A percentile compares a stretch with the other conserved stretches of the same genome.
Conservation (phyloP, 2,797 vertebrate species). For the Argentina silus region DNA sequence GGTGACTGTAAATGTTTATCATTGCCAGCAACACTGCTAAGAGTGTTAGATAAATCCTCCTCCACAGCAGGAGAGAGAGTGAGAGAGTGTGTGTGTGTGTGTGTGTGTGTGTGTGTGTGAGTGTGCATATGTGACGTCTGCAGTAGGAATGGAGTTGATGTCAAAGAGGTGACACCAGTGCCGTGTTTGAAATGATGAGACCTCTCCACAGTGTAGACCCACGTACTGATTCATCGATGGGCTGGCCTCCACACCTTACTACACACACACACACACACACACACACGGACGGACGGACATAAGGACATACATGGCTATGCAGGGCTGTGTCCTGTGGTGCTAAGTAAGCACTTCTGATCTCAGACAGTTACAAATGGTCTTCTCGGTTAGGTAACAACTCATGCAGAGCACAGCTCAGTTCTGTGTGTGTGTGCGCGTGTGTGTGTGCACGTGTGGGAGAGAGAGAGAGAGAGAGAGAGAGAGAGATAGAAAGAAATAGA, state of each 20-base stretch:
- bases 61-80: slow-evolving; percentile 3
- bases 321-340: slow-evolving; percentile 33
- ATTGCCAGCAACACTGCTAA: slow-evolving; percentile 6
- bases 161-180: neutral
- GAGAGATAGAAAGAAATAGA: neutral
- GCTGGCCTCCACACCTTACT: neutral
- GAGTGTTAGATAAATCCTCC: neutral
- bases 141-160: neutral
- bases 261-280: slow-evolving; percentile 1
- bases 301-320: slow-evolving; percentile 16
- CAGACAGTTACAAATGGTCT: slow-evolving; percentile 52
- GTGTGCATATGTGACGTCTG: neutral
- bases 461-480: neutral
- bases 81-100: neutral
- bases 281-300: neutral
- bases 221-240: neutral
- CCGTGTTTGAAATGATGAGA: neutral
- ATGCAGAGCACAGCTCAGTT: slow-evolving; percentile 13
- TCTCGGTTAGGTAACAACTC: slow-evolving; percentile 38
- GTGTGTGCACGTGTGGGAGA: slow-evolving; percentile 12
- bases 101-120: neutral
- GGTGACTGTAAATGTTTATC: slow-evolving; percentile 5
- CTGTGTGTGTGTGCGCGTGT: slow-evolving; percentile 26
- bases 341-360: slow-evolving; percentile 47
- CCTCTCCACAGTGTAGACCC: neutral